A percentile compares a stretch with the other conserved stretches of the same genome.
These are phyloP conservation scores for Gymnosoma rotundatum DNA, from an alignment of 2,888 invertebrate genomes.

Conservation along the genomic window DNA sequence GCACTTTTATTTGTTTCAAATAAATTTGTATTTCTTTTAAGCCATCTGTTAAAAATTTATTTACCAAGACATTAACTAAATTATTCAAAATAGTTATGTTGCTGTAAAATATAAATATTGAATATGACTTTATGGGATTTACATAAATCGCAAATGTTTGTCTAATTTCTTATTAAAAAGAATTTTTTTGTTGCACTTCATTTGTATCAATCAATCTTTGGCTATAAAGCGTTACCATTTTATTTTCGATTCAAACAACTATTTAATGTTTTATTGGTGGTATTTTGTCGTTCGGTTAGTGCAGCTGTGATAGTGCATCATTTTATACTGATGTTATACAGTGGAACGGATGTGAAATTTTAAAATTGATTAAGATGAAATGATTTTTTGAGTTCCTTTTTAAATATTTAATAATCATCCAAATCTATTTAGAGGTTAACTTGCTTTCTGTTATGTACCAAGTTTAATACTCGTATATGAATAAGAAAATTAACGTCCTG, in stretches of 20 bases:
- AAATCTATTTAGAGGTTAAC: too few species aligned
- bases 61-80: constrained; percentile 57
- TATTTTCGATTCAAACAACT: constrained; percentile 21
- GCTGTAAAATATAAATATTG: constrained; percentile 13
- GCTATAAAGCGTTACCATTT: constrained; percentile 66
- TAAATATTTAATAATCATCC: background rate
- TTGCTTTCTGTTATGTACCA: too few species aligned
- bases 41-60: constrained; percentile 49
- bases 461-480: too few species aligned
- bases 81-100: constrained; percentile 49
- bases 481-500: too few species aligned
- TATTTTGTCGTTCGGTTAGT: constrained; percentile 48
- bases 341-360: constrained; percentile 29
- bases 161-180: constrained; percentile 53
- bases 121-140: background rate
- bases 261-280: constrained; percentile 29
- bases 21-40: constrained; percentile 24
- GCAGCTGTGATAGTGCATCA: constrained; percentile 71
- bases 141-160: constrained; percentile 17
- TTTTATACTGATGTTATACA: constrained; percentile 36
- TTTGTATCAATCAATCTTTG: constrained; percentile 73
- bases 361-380: background rate
- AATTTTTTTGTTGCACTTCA: constrained; percentile 70
- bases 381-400: background rate
- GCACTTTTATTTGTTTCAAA: constrained; percentile 8